phyloP scores from a whole-genome alignment of 2,888 invertebrate genomes.

The Ditula angustiorana region DNA sequence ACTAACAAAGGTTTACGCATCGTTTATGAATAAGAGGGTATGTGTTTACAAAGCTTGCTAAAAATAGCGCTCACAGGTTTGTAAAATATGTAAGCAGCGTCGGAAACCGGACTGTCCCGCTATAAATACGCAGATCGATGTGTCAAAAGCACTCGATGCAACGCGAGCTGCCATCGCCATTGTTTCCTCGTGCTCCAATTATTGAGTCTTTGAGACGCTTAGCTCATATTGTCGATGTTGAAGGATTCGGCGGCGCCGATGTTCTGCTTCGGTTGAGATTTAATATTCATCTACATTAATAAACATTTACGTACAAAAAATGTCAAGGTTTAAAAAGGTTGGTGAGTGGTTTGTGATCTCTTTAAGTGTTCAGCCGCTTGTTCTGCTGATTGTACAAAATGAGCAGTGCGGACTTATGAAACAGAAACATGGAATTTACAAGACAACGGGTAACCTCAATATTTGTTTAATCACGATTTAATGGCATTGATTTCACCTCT shows the following conservation, averaged over 20 bases:
- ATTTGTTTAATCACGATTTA: too few relatives aligned
- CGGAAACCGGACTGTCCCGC: slow-evolving; percentile 10
- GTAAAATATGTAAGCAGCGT: not conserved
- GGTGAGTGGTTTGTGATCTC: too few relatives aligned
- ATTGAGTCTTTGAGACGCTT: slow-evolving; percentile 20
- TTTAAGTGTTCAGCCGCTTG: too few relatives aligned
- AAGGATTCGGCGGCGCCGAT: not conserved
- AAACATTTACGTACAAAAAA: too few relatives aligned
- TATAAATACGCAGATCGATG: slow-evolving; percentile 38
- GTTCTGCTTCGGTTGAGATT: not conserved
- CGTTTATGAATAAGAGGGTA: not conserved
- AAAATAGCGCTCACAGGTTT: slow-evolving; percentile 1
- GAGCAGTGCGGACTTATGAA: too few relatives aligned
- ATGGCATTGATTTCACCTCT: too few relatives aligned
- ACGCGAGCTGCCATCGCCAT: slow-evolving; percentile 18
- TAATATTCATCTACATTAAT: not conserved
- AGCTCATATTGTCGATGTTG: not conserved
- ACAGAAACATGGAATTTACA: too few relatives aligned
- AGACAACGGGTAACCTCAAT: too few relatives aligned
- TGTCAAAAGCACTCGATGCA: slow-evolving; percentile 33
- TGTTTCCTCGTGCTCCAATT: slow-evolving; percentile 20
- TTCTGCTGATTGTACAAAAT: too few relatives aligned
- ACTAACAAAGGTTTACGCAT: too few relatives aligned
- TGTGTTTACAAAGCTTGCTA: not conserved
- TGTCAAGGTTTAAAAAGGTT: too few relatives aligned